phyloP scores from a whole-genome alignment of 2,888 invertebrate genomes.

The Ptychoptera contaminata region DNA sequence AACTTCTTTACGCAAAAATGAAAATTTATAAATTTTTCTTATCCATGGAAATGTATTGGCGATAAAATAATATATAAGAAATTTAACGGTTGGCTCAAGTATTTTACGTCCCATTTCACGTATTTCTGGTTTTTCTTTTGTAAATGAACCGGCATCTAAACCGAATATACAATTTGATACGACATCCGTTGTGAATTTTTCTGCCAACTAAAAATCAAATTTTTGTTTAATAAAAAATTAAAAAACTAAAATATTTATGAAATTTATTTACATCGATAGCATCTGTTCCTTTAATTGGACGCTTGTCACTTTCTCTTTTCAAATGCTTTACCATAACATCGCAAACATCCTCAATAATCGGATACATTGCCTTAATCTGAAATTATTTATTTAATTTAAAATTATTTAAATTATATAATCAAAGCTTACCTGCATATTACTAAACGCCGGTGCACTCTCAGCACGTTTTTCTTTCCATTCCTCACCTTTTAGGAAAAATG shows the following conservation, averaged over 20 bases:
- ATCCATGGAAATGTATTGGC: conserved; percentile 18
- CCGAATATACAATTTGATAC: conserved; percentile 33
- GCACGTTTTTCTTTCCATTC: conserved; percentile 34
- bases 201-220: conserved; percentile 15
- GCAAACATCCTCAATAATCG: conserved; percentile 31
- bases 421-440: conserved; percentile 29
- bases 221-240: neutral
- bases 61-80: conserved; percentile 13
- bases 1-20: conserved; percentile 34
- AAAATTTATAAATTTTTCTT: conserved; percentile 13
- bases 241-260: neutral
- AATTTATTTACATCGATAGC: conserved; percentile 24
- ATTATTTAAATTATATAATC: neutral
- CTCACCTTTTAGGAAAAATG: conserved; percentile 31
- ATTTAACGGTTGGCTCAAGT: conserved; percentile 16
- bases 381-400: neutral
- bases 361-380: conserved; percentile 32
- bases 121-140: conserved; percentile 18
- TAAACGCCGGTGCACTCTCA: conserved; percentile 35
- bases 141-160: conserved; percentile 28
- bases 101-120: conserved; percentile 18
- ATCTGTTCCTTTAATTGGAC: conserved; percentile 24
- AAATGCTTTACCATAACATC: conserved; percentile 29
- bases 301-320: conserved; percentile 17
- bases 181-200: conserved; percentile 29